These are phyloP conservation scores for Eupithecia inturbata DNA, from an alignment of 2,888 invertebrate species.

Conservation along the genomic window DNA sequence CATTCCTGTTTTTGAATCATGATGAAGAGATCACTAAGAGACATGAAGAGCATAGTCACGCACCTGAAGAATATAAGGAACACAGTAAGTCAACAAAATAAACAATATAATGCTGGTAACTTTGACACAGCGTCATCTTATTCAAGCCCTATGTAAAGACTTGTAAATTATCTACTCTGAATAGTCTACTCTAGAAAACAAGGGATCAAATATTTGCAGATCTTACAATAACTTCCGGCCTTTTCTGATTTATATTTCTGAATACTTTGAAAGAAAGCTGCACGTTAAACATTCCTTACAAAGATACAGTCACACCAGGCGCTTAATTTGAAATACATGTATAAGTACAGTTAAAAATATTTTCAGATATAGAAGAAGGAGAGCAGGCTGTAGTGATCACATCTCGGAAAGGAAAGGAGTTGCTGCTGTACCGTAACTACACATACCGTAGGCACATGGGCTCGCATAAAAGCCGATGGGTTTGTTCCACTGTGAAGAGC, in stretches of 20 bases:
- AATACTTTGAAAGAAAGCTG: neutral
- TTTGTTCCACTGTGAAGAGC: constrained; percentile 74
- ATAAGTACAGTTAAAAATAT: constrained; percentile 30
- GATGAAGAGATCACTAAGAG: constrained; percentile 65
- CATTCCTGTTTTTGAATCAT: constrained; percentile 64
- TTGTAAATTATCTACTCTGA: neutral
- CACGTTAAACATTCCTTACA: neutral
- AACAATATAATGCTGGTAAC: neutral
- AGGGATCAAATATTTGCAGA: neutral
- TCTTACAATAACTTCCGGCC: neutral
- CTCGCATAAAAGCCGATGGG: constrained; percentile 64
- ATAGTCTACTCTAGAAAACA: neutral
- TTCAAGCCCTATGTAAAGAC: neutral
- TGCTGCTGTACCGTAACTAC: constrained; percentile 70
- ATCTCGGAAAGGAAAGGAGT: constrained; percentile 76
- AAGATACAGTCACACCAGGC: neutral
- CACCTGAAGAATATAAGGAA: constrained; percentile 8
- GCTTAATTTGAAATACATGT: too few species aligned
- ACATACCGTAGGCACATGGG: constrained; percentile 73
- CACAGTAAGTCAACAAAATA: neutral
- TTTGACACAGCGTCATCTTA: neutral
- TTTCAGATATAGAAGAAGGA: constrained; percentile 2
- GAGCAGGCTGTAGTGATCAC: constrained; percentile 67
- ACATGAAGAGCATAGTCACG: constrained; percentile 61
- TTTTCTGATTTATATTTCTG: neutral